Evolutionary conservation across 2,888 invertebrate genomes (phyloP).

Genomic region (Ariolimax columbianus): DNA sequence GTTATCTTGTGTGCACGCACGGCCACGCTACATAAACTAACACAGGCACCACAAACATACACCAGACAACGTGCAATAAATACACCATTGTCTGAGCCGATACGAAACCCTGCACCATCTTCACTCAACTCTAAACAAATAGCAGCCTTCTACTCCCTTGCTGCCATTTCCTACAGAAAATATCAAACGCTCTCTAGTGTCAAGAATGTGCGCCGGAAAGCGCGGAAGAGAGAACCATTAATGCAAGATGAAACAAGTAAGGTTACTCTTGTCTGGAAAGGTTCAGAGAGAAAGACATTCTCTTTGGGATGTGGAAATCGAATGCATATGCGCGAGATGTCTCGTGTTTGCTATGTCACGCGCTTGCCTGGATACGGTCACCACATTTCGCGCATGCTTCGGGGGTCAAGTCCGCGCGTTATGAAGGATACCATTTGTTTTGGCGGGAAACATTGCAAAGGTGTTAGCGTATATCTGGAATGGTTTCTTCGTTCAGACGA

Average conservation of each 20-base stretch:
- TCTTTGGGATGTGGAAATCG: background rate
- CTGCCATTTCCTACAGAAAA: slow-evolving; percentile 15
- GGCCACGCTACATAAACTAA: background rate
- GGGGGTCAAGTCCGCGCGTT: background rate
- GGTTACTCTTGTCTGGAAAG: slow-evolving; percentile 7
- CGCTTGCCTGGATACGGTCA: background rate
- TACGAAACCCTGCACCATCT: background rate
- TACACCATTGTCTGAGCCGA: background rate
- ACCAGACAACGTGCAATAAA: background rate
- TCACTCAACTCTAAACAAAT: slow-evolving; percentile 1
- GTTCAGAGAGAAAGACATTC: background rate
- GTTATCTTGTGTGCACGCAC: background rate
- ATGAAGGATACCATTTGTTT: background rate
- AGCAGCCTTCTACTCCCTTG: background rate
- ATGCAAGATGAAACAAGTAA: background rate
- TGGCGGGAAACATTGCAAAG: background rate
- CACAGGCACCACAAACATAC: background rate
- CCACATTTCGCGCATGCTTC: background rate
- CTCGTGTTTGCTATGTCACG: background rate
- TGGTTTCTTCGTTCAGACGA: too few species aligned
- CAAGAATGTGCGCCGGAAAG: background rate
- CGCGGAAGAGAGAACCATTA: background rate
- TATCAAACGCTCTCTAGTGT: background rate
- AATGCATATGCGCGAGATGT: background rate
- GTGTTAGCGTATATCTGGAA: background rate